A percentile compares a stretch with the other conserved stretches of the same genome.
These are phyloP conservation scores for Caenorhabditis doughertyi DNA, from an alignment of 2,888 invertebrate genomes.

Conservation along the genomic window DNA sequence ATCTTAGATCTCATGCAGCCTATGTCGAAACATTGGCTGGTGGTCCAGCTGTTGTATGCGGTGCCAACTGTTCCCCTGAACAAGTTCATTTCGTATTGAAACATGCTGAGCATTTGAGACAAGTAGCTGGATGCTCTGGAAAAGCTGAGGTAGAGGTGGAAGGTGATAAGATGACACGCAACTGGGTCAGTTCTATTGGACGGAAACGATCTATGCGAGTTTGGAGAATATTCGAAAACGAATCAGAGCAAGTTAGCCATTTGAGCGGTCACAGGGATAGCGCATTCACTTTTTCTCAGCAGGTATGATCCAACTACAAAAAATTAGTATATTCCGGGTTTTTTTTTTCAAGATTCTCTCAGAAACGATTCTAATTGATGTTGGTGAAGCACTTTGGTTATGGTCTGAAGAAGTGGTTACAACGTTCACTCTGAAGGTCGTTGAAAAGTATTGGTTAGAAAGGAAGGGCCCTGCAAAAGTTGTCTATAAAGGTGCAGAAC, in stretches of 20 bases:
- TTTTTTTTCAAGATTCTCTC: slow-evolving; percentile 53
- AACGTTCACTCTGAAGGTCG: slow-evolving; percentile 73
- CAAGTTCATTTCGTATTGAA: slow-evolving; percentile 53
- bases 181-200: slow-evolving; percentile 64
- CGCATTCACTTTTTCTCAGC: slow-evolving; percentile 73
- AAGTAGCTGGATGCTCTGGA: slow-evolving; percentile 6
- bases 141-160: slow-evolving; percentile 62
- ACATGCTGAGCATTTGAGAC: slow-evolving; percentile 36
- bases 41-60: slow-evolving; percentile 32
- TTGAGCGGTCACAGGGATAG: slow-evolving; percentile 58
- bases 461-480: slow-evolving; percentile 65
- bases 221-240: slow-evolving; percentile 74
- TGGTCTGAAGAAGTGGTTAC: slow-evolving; percentile 73
- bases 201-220: slow-evolving; percentile 60
- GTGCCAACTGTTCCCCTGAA: slow-evolving; percentile 42
- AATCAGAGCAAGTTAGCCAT: slow-evolving; percentile 65
- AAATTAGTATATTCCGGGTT: neutral
- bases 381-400: slow-evolving; percentile 75
- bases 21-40: slow-evolving; percentile 51
- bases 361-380: slow-evolving; percentile 74
- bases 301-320: neutral
- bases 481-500: slow-evolving; percentile 73
- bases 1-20: slow-evolving; percentile 66
- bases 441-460: slow-evolving; percentile 66
- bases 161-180: slow-evolving; percentile 60